Base-by-base conservation (phyloP, 2,113 vertebrate genomes). In the Crotophaga sulcirostris region DNA sequence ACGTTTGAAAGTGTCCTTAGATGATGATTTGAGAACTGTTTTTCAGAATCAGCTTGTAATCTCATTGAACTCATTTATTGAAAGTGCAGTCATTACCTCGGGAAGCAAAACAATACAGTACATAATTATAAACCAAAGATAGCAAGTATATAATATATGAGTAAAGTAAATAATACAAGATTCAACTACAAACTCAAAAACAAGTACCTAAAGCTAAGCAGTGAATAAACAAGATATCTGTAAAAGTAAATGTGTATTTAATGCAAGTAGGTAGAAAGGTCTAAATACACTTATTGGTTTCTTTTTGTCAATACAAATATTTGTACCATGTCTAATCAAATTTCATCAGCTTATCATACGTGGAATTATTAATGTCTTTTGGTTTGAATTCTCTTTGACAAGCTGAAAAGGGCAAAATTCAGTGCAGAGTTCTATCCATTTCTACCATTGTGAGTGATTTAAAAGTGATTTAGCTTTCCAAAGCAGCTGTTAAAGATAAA, bases 401-500 rank as follows among this genome's bases (percentile, higher is more conserved):
- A 86, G 51, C 33, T 80, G 47, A 90, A 96, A 91, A 74, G 79
- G 58, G 29, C 25, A 85, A 86, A 85, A 90, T 42, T 77, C 45
- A 82, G 6, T 69, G 70, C 64, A 62, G 59, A 73, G 8, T 55
- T 93, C 18, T 67, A 23, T 42, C 16, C 3, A 5, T 86, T 70
- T 90, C 26, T 54, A 56, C 36, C 23, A 12, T 24, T 49, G 31
- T 29, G 14, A 16, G 3, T 16, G 38, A 64, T 66, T 63, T 67
- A 17, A 36, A 85, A 93, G 12, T 18, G 40, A 28, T 79, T 31
- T 34, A 38, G 20, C 47, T 96, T 73, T 87, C 42, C 29, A 85
- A 92, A 94, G 78, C 67, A 94, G 47, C 66, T 96, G 60, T 82
- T 81, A 33, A n/a, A 77, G 45, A 38, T 51, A 81, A 94, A 59